Conservation (phyloP, 2,888 invertebrate genomes). For the Cephus sareptanus region DNA sequence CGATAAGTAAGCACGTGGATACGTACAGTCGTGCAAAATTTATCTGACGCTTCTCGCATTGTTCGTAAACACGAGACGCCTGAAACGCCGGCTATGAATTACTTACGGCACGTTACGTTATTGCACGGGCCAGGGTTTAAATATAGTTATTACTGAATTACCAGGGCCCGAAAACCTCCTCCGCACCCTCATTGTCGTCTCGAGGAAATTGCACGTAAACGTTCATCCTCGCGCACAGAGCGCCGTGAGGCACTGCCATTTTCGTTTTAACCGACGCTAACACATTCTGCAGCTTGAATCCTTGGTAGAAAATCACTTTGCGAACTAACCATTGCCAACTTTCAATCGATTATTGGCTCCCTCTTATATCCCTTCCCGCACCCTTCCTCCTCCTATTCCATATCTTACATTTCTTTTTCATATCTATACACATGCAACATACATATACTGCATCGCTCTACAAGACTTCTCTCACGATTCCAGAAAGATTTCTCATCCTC, state of each 20-base stretch:
- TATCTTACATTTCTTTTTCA: background rate
- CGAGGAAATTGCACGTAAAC: slow-evolving; percentile 29
- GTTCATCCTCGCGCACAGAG: slow-evolving; percentile 14
- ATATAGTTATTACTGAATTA: slow-evolving; percentile 34
- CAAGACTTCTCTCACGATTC: background rate
- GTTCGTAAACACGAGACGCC: slow-evolving; percentile 9
- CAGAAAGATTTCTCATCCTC: background rate
- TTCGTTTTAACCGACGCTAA: background rate
- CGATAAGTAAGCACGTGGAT: background rate
- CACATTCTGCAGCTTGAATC: background rate
- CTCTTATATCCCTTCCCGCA: background rate
- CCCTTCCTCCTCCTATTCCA: background rate
- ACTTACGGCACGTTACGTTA: slow-evolving; percentile 27
- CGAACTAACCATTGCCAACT: background rate
- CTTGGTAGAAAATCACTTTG: background rate
- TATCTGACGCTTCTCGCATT: slow-evolving; percentile 10
- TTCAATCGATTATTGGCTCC: background rate
- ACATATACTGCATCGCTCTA: background rate
- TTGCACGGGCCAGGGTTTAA: slow-evolving; percentile 18
- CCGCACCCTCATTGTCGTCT: slow-evolving; percentile 32
- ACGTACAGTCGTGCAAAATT: slow-evolving; percentile 4
- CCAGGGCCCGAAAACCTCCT: slow-evolving; percentile 25
- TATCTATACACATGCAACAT: background rate
- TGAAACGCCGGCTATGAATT: slow-evolving; percentile 19
- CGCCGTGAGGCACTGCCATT: slow-evolving; percentile 1